Base-by-base conservation (phyloP, 2,797 vertebrate species). In the Toxotes lorentzi region DNA sequence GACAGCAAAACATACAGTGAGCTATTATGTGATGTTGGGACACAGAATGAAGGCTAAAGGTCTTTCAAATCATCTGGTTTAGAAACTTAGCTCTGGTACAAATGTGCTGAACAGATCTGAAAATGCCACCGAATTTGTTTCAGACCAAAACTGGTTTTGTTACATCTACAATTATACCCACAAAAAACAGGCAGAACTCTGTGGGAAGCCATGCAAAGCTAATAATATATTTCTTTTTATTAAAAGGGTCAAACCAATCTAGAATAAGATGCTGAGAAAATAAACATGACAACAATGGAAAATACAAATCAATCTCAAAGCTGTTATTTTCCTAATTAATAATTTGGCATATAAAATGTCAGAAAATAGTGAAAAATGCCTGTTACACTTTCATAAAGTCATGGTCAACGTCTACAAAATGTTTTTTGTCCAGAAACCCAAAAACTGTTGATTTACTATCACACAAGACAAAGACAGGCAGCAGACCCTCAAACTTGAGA, bases 1-100 rank as follows among this genome's bases (percentile, higher is more conserved):
- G 38, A 47, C 73, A 80, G 58, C 34, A 72, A 78, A 79, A 68
- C 32, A 43, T 48, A 78, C 41, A 81, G 21, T 23, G 8, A 66
- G 21, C 38, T 59, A 72, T 69, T 76, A 75, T 70, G 51, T 56
- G 54, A 76, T 57, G 70, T 14, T 57, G 27, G 27, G 50, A 66
- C 71, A 34, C 41, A 79, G 48, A 70, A 79, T 72, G 43, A 80
- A 66, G 13, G 35, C 53, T 73, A 13, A 68, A 63, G 5, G 48
- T 45, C 43, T 66, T 75, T 51, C 24, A 54, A 57, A 59, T 53
- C 1, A 30, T 41, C 43, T 60, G 7, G 43, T 73, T 58, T 27
- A 30, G 32, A 66, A 60, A 53, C 16, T 72, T 23, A 50, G 23
- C 34, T 40, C 27, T 40, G 38, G 17, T 35, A 47, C 30, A 38